Base-by-base conservation (phyloP, 1,140 invertebrate genomes). In the Physella acuta region DNA sequence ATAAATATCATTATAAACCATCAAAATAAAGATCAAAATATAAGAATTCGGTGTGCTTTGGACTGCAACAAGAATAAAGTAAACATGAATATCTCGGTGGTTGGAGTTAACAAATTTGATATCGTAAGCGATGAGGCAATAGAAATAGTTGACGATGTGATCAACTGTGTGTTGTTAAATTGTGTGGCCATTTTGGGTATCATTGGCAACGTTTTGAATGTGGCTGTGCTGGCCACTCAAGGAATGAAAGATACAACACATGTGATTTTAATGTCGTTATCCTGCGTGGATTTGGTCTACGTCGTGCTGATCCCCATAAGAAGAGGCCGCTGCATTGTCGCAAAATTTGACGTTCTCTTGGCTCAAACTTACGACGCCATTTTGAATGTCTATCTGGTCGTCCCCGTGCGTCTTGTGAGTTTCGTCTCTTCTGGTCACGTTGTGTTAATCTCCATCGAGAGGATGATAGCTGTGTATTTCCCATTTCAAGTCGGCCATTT, bases 391-490 rank as follows among this genome's bases (percentile, higher is more conserved):
- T 61, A 61, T 20, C 37, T 61, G 37, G 34, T 28, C 20, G 30
- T 30, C 11, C 16, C 30, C 20, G 30, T 17, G 20, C 34, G 59
- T n/a, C 30, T 61, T 3, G 16, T 34, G 2, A 34, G 30, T 30
- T 20, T 17, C 31, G n/a, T 61, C 17, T 61, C 59, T 8, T 34
- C 33, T 2, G 30, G 20, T 3, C 59, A 37, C 20, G 28, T 61
- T 44, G 59, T 61, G 16, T 28, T 61, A 1, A 61, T 61, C 20
- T 61, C 59, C 17, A 1, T 61, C 31, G 37, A 44, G 37, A 61
- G 59, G 37, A 20, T 28, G n/a, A 20, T 44, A 1, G 59, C 59
- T 37, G 59, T 61, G 33, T 61, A 61, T 61, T 61, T 36, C 31
- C 59, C 59, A 4, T 24, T 61, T 36, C 2, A 61, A 61, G 59